Evolutionary conservation across 1,140 invertebrate species (phyloP).

Genomic region (Holcopasites calliopsidis): DNA sequence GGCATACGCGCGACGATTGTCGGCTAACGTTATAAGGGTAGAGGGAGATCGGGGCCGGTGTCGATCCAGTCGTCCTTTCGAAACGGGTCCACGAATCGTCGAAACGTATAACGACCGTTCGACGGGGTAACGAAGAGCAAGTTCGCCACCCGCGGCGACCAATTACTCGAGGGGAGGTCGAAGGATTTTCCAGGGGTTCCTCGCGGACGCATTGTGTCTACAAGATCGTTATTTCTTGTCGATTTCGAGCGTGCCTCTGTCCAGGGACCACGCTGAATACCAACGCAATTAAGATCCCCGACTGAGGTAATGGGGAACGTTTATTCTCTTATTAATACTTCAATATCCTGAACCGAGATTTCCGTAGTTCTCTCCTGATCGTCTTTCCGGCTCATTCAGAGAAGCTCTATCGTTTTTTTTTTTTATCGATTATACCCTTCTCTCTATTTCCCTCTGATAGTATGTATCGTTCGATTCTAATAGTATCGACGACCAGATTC

Average conservation of each 20-base stretch:
- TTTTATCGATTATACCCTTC: slow-evolving; percentile 4
- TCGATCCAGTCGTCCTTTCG: neutral
- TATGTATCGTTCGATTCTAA: too few relatives aligned
- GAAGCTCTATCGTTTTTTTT: slow-evolving; percentile 6
- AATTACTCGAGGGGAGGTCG: slow-evolving; percentile 49
- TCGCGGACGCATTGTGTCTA: slow-evolving; percentile 34
- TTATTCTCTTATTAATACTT: slow-evolving; percentile 43
- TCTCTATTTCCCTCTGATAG: too few relatives aligned
- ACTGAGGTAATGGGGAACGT: slow-evolving; percentile 43
- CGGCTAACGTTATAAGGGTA: slow-evolving; percentile 40
- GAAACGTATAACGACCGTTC: slow-evolving; percentile 52
- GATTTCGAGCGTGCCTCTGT: slow-evolving; percentile 40
- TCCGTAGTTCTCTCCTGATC: slow-evolving; percentile 18
- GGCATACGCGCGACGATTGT: slow-evolving; percentile 27
- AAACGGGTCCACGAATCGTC: slow-evolving; percentile 42
- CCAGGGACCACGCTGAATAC: slow-evolving; percentile 34
- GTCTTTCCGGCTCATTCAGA: slow-evolving; percentile 5
- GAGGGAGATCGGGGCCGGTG: slow-evolving; percentile 9
- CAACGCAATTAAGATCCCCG: slow-evolving; percentile 47
- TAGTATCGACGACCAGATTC: too few relatives aligned
- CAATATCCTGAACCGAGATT: slow-evolving; percentile 20
- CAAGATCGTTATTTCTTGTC: slow-evolving; percentile 60
- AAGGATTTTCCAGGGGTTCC: slow-evolving; percentile 49
- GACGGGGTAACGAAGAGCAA: slow-evolving; percentile 56
- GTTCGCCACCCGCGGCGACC: slow-evolving; percentile 57